Conservation (phyloP, 1,140 invertebrate species). For the Anastrepha ludens region DNA sequence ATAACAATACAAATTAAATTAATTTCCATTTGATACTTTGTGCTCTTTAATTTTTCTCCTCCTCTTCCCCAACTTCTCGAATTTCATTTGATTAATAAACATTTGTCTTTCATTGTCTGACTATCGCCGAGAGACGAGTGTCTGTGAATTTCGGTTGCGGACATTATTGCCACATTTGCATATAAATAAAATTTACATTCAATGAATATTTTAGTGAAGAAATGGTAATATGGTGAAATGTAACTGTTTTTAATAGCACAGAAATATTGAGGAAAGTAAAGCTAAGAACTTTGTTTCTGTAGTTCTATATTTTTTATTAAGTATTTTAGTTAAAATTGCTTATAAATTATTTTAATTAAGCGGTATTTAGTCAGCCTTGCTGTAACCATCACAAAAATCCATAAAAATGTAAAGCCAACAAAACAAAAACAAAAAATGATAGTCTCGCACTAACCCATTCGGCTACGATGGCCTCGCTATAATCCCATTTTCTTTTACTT, state of each 20-base stretch:
- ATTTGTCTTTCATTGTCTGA: not conserved
- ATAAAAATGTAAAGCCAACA: too few relatives aligned
- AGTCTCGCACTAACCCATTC: too few relatives aligned
- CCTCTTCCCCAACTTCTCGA: not conserved
- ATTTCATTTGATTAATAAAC: constrained; percentile 4
- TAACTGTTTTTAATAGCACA: not conserved
- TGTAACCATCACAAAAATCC: too few relatives aligned
- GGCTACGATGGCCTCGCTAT: too few relatives aligned
- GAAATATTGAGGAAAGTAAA: too few relatives aligned
- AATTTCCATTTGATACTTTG: not conserved
- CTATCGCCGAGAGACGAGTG: not conserved
- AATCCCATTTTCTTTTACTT: too few relatives aligned
- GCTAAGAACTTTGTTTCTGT: too few relatives aligned
- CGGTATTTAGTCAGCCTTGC: too few relatives aligned
- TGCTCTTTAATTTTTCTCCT: not conserved
- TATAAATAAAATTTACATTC: not conserved
- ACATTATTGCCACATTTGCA: constrained; percentile 1
- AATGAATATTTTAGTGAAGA: not conserved
- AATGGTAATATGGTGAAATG: not conserved
- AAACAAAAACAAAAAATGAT: too few relatives aligned
- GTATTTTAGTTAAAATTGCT: too few relatives aligned
- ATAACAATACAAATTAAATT: constrained; percentile 27
- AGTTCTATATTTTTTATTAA: too few relatives aligned
- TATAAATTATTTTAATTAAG: too few relatives aligned
- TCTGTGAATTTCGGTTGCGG: not conserved